phyloP scores from a whole-genome alignment of 1,140 invertebrate genomes.

The Trissolcus basalis region DNA sequence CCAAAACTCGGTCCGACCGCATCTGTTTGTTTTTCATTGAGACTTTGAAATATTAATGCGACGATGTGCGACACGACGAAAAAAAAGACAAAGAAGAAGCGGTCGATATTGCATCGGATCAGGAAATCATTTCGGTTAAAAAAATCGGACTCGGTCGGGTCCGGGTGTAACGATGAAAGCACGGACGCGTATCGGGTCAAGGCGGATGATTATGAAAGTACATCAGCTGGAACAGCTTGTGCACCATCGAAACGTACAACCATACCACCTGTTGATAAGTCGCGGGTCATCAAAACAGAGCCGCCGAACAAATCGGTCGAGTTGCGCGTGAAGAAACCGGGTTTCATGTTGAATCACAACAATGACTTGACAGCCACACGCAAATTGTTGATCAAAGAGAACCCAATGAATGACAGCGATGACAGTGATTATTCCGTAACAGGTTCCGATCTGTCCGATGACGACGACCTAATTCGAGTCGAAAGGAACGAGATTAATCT shows the following conservation, averaged over 20 bases:
- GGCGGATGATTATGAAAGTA: constrained; percentile 40
- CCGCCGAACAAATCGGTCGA: constrained; percentile 1
- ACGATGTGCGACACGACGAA: not conserved
- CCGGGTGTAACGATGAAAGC: not conserved
- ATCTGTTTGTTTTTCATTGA: not conserved
- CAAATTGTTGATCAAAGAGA: constrained; percentile 60
- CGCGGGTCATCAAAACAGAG: not conserved
- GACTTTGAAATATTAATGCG: not conserved
- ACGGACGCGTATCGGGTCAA: constrained; percentile 25
- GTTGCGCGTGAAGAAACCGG: not conserved
- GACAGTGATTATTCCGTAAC: constrained; percentile 68
- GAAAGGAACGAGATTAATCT: constrained; percentile 56
- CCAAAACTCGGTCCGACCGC: too few species aligned
- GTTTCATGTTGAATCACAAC: not conserved
- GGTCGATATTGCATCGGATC: constrained; percentile 56
- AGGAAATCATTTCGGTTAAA: constrained; percentile 25
- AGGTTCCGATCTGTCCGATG: constrained; percentile 63
- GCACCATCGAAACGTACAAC: not conserved
- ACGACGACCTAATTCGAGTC: constrained; percentile 54
- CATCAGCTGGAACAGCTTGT: too few species aligned
- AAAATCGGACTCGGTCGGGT: not conserved
- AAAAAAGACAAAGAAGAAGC: constrained; percentile 49
- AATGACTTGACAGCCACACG: constrained; percentile 3
- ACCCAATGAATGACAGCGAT: constrained; percentile 63
- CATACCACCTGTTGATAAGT: not conserved